phyloP scores from a whole-genome alignment of 92 coral and sea anemone species.

The Desmophyllum pertusum region DNA sequence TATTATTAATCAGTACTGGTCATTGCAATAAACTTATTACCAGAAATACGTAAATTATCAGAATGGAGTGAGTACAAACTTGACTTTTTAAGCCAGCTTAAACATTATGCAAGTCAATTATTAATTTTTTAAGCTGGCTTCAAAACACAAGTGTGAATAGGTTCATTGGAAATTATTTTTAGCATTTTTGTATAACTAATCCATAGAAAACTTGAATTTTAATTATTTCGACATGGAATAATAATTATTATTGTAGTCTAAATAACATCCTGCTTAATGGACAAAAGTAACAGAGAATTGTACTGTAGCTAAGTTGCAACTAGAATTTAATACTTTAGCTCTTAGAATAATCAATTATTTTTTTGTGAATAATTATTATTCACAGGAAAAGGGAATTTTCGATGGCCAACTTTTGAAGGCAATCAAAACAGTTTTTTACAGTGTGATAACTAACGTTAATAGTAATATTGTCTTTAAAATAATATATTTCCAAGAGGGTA shows the following conservation, averaged over 20 bases:
- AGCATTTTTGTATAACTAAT: background rate
- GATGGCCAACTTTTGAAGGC: background rate
- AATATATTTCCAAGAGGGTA: background rate
- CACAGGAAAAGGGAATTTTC: background rate
- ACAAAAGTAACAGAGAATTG: too few relatives aligned
- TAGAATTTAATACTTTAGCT: too few relatives aligned
- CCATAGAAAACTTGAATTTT: background rate
- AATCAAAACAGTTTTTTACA: background rate
- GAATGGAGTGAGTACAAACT: background rate
- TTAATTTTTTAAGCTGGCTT: background rate
- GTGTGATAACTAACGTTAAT: too few relatives aligned
- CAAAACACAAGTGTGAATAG: background rate
- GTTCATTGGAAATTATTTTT: background rate
- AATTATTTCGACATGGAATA: background rate
- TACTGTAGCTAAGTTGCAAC: too few relatives aligned
- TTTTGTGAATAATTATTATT: background rate
- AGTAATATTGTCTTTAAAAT: background rate
- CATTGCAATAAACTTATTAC: background rate
- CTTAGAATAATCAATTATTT: background rate
- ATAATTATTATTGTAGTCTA: too few relatives aligned
- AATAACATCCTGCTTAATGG: too few relatives aligned
- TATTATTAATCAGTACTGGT: constrained; percentile 1
- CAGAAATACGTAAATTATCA: background rate
- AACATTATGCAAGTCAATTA: background rate
- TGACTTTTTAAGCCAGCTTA: background rate